phyloP scores from a whole-genome alignment of 2,797 vertebrate genomes.

The Diplodus sargus region DNA sequence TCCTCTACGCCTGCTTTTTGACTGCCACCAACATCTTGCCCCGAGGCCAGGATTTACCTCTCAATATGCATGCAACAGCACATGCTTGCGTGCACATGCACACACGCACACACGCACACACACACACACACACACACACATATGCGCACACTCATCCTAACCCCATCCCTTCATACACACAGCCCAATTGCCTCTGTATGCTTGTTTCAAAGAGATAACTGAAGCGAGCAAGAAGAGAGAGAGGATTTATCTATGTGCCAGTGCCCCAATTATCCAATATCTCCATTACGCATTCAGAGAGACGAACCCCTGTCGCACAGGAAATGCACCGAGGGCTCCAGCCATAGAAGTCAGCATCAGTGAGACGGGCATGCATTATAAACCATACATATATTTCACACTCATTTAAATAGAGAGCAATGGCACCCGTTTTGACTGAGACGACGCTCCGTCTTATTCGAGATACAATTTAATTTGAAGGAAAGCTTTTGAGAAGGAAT shows the following conservation, averaged over 20 bases:
- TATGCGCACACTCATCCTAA: constrained; percentile 29
- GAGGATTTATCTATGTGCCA: constrained; percentile 78
- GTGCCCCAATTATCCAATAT: constrained; percentile 81
- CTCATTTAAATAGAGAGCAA: constrained; percentile 48
- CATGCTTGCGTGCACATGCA: constrained; percentile 44
- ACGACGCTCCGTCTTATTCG: constrained; percentile 25
- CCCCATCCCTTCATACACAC: constrained; percentile 19
- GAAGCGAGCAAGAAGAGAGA: constrained; percentile 56
- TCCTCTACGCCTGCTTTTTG: constrained; percentile 54
- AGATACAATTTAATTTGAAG: constrained; percentile 16
- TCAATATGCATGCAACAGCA: constrained; percentile 59
- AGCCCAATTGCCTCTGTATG: constrained; percentile 63
- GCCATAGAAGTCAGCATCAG: constrained; percentile 41
- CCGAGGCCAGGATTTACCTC: constrained; percentile 75
- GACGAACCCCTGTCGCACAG: constrained; percentile 60
- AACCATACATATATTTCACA: constrained; percentile 63
- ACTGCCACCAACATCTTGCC: constrained; percentile 80
- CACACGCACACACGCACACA: constrained; percentile 4
- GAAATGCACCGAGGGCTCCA: constrained; percentile 62
- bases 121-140: constrained; percentile 8
- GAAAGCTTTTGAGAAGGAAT: constrained; percentile 13
- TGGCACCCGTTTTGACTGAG: constrained; percentile 20
- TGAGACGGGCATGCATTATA: constrained; percentile 50
- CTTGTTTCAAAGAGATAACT: constrained; percentile 80
- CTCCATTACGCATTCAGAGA: constrained; percentile 77